Base-by-base conservation (phyloP, 2,888 invertebrate genomes). In the Nipponacmea schrenckii region DNA sequence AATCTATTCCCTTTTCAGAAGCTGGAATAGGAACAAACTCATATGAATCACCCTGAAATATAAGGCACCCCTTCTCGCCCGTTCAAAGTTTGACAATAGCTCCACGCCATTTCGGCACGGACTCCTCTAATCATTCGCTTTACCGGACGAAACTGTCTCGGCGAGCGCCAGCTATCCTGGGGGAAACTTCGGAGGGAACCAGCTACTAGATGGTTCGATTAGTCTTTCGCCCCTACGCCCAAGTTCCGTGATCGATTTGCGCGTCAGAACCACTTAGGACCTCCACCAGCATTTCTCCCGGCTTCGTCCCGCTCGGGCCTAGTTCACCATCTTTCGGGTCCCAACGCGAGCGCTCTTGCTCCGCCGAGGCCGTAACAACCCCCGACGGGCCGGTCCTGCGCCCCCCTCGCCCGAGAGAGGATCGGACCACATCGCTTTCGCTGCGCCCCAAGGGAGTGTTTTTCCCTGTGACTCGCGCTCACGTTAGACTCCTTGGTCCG, bases 31-130 rank as follows among this genome's bases (percentile, higher is more conserved):
- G n/a, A n/a, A n/a, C n/a, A n/a, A n/a, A n/a, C n/a, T n/a, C n/a
- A n/a, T n/a, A n/a, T n/a, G n/a, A n/a, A n/a, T n/a, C n/a, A n/a
- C n/a, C n/a, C n/a, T n/a, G n/a, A n/a, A n/a, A n/a, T n/a, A n/a
- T n/a, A n/a, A n/a, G n/a, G n/a, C n/a, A n/a, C n/a, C n/a, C n/a
- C 89, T 81, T 92, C 92, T 92, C 91, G 92, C 92, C 92, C 91
- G 92, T 92, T 93, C 91, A 92, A 92, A 93, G 93, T 93, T 93
- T 93, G 92, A 93, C 92, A 93, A 92, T 92, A 93, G 92, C 92
- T 92, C 91, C 91, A 92, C 91, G 91, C 90, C 91, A 91, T 92
- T 92, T 92, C 91, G 91, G 88, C 91, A 92, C 92, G 92, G 91
- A 92, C 89, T 90, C 92, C 89, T 90, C 89, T 93, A 93, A 93